phyloP scores from a whole-genome alignment of 2,113 vertebrate genomes.

The Indicator indicator region DNA sequence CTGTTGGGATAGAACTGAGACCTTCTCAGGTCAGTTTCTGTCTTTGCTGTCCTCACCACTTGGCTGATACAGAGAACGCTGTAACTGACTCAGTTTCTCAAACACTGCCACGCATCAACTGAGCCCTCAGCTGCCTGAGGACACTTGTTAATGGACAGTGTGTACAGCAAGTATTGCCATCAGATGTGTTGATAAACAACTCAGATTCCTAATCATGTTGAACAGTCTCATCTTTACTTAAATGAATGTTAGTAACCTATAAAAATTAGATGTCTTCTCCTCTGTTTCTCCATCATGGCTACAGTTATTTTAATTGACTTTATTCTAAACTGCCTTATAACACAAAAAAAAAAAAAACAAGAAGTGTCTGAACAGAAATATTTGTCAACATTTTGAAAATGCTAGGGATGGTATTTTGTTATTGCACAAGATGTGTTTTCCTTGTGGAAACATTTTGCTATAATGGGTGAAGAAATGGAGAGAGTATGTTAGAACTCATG shows the following conservation, averaged over 20 bases:
- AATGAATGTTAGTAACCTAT: neutral
- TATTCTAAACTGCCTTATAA: neutral
- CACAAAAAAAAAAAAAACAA: neutral
- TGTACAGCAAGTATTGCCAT: neutral
- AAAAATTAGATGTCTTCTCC: neutral
- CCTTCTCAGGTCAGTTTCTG: neutral
- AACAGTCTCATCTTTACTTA: neutral
- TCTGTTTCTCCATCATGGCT: neutral
- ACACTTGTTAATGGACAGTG: neutral
- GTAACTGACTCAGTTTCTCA: neutral
- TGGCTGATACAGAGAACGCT: neutral
- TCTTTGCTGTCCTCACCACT: neutral
- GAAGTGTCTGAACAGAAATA: neutral
- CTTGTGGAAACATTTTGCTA: neutral
- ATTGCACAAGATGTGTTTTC: neutral
- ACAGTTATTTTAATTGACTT: neutral
- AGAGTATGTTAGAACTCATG: neutral
- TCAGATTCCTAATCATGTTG: neutral
- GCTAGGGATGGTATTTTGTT: neutral
- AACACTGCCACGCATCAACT: neutral
- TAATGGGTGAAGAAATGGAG: neutral
- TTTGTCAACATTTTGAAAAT: neutral
- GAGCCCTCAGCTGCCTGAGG: neutral
- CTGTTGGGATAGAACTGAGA: neutral
- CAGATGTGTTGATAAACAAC: neutral